These are phyloP conservation scores for Atta cephalotes DNA, from an alignment of 1,140 invertebrate species.

Conservation along the genomic window DNA sequence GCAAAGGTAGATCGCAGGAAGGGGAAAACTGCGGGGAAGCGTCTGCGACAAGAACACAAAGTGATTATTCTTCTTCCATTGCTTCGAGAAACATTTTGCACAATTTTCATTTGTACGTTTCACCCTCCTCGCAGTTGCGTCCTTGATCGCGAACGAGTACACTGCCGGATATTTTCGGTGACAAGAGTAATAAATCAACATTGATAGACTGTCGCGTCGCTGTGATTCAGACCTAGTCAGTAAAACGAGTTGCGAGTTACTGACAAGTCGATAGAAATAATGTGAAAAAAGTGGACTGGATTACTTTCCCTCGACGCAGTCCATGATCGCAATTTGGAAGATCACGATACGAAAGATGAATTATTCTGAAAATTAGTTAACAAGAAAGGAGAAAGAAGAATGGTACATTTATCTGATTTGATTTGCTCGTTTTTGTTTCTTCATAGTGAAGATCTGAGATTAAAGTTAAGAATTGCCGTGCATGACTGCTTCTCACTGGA, in stretches of 20 bases:
- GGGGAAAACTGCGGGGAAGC: neutral
- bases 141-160: conserved; percentile 26
- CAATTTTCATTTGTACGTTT: conserved; percentile 15
- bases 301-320: neutral
- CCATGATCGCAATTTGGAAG: neutral
- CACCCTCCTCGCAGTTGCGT: neutral
- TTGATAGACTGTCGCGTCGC: neutral
- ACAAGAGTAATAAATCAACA: conserved; percentile 9
- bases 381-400: conserved; percentile 16
- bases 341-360: conserved; percentile 2
- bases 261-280: neutral
- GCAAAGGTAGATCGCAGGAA: neutral
- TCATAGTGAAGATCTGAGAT: neutral
- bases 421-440: conserved; percentile 4
- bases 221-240: neutral
- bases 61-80: conserved; percentile 5
- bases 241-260: conserved; percentile 11
- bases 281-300: neutral
- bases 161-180: neutral
- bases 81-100: conserved; percentile 26
- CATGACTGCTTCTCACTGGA: neutral
- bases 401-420: neutral
- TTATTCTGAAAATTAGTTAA: conserved; percentile 5
- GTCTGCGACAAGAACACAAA: conserved; percentile 4
- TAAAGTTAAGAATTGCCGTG: neutral